A percentile compares a stretch with the other conserved stretches of the same genome.
phyloP scores from a whole-genome alignment of 2,888 invertebrate genomes.

The Cremastobaeus sp. region DNA sequence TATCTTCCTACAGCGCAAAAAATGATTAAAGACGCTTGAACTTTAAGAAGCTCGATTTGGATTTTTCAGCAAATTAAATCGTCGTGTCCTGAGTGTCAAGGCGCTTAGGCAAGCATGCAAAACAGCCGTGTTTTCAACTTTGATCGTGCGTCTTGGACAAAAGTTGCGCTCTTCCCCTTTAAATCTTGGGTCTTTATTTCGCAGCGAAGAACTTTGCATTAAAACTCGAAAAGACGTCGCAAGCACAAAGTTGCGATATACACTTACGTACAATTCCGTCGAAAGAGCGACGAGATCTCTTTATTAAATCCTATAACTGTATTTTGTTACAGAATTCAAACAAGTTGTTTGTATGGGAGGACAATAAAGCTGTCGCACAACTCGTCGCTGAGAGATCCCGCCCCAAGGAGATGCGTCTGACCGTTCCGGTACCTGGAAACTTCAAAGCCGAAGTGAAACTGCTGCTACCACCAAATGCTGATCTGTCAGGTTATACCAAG shows the following conservation, averaged over 20 bases:
- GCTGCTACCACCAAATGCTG: conserved; percentile 86
- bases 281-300: conserved; percentile 14
- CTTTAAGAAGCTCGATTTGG: not conserved
- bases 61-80: conserved; percentile 22
- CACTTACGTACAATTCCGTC: conserved; percentile 6
- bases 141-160: conserved; percentile 21
- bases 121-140: no score
- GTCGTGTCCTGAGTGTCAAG: not conserved
- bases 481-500: conserved; percentile 83
- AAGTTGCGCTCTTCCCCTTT: conserved; percentile 7
- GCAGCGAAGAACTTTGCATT: conserved; percentile 24
- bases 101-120: not conserved
- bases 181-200: conserved; percentile 27
- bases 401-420: conserved; percentile 82
- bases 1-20: not conserved
- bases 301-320: conserved; percentile 42
- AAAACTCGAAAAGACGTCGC: conserved; percentile 10
- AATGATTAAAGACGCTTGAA: not conserved
- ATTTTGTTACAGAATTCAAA: conserved; percentile 70
- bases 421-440: conserved; percentile 83
- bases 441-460: conserved; percentile 87
- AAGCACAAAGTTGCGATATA: conserved; percentile 10
- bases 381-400: conserved; percentile 79
- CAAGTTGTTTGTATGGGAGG: conserved; percentile 82
- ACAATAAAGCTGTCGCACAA: conserved; percentile 81